These are phyloP conservation scores for Papio anubis DNA, from an alignment of 2,113 vertebrate species.

Conservation along the genomic window DNA sequence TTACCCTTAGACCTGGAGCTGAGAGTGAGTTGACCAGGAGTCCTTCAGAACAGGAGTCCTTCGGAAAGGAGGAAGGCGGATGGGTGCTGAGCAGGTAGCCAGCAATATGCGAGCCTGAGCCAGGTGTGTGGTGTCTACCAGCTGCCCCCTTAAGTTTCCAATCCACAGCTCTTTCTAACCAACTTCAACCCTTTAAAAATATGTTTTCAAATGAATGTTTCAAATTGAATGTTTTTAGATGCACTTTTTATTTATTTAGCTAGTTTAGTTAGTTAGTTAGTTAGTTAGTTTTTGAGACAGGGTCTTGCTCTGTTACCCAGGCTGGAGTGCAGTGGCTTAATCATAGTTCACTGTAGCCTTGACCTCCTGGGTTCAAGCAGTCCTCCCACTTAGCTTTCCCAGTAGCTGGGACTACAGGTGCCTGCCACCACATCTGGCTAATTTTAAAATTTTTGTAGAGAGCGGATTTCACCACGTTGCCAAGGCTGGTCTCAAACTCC, in stretches of 20 bases:
- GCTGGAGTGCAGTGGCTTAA: too few relatives aligned
- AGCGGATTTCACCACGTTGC: too few relatives aligned
- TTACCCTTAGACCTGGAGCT: background rate
- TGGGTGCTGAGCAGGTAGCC: background rate
- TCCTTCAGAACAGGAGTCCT: background rate
- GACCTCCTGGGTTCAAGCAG: too few relatives aligned
- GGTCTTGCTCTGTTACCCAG: too few relatives aligned
- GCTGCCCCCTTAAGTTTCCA: background rate
- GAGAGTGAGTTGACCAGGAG: background rate
- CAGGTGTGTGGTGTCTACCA: too few relatives aligned
- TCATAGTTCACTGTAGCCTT: too few relatives aligned
- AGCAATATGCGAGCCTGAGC: background rate
- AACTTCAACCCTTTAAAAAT: background rate
- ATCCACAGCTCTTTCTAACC: background rate
- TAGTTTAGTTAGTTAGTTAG: background rate
- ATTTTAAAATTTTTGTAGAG: too few relatives aligned
- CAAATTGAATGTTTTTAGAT: background rate
- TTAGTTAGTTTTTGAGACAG: background rate
- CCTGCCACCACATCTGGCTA: too few relatives aligned
- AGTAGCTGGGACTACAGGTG: too few relatives aligned
- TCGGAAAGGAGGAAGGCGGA: background rate
- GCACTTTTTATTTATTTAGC: background rate
- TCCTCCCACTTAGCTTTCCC: too few relatives aligned
- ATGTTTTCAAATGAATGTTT: background rate
- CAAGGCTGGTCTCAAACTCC: too few relatives aligned